A percentile compares a stretch with the other conserved stretches of the same genome.
Evolutionary conservation across 2,797 vertebrate genomes (phyloP).

Genomic region (Microctenopoma lineatum): DNA sequence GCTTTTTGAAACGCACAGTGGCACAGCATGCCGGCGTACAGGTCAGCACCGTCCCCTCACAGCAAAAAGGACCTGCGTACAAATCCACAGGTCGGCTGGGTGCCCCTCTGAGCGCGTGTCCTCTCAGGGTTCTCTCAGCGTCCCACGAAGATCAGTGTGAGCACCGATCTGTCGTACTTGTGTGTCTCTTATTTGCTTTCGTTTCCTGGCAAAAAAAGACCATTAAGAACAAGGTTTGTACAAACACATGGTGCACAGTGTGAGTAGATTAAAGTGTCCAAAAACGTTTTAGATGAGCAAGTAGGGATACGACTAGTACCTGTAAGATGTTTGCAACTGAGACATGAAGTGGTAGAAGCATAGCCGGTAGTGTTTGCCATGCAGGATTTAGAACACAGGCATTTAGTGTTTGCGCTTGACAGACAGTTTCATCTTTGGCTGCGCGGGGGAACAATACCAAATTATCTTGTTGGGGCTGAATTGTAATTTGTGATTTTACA

Average conservation of each 20-base stretch:
- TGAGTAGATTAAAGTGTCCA: background rate
- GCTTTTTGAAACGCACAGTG: too few species aligned
- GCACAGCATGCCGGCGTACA: too few species aligned
- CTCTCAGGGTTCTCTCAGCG: too few species aligned
- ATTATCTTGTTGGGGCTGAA: background rate
- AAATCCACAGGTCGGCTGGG: too few species aligned
- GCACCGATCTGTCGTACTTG: background rate
- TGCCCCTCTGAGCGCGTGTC: too few species aligned
- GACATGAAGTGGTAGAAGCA: background rate
- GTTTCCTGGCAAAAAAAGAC: background rate
- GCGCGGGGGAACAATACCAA: constrained; percentile 9
- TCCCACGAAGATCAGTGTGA: background rate
- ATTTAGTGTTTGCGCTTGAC: constrained; percentile 11
- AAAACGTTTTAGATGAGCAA: background rate
- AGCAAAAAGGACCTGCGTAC: too few species aligned
- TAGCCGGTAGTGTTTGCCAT: constrained; percentile 1
- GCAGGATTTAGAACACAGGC: constrained; percentile 19
- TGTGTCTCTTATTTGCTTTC: background rate
- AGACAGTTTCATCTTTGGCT: constrained; percentile 17
- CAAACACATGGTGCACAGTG: background rate
- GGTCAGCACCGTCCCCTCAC: too few species aligned
- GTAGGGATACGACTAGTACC: background rate
- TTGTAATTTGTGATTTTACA: constrained; percentile 12
- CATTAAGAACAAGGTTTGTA: background rate
- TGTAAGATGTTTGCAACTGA: constrained; percentile 14